Percentiles rank a stretch among this genome's conserved stretches.
phyloP scores from a whole-genome alignment of 1,140 invertebrate species.

The Dendrolimus kikuchii region DNA sequence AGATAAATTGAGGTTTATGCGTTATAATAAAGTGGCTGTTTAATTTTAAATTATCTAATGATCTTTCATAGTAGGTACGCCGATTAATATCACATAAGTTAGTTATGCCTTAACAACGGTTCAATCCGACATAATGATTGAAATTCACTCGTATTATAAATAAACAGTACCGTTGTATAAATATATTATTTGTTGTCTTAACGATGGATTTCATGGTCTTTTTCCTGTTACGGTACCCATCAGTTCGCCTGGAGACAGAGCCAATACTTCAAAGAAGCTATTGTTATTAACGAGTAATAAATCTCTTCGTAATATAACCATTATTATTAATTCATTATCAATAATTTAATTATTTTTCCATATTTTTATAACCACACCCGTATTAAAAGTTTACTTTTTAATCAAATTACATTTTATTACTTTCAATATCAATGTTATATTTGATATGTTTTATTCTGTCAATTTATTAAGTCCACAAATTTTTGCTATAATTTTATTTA shows the following conservation, averaged over 20 bases:
- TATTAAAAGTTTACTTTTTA: slow-evolving; percentile 4
- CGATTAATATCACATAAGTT: too few relatives aligned
- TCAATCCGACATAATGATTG: too few relatives aligned
- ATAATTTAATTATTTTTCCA: slow-evolving; percentile 37
- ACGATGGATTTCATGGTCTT: slow-evolving; percentile 59
- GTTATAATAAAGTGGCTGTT: too few relatives aligned
- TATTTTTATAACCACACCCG: slow-evolving; percentile 20
- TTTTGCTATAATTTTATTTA: slow-evolving; percentile 37
- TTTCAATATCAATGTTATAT: slow-evolving; percentile 2
- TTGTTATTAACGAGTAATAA: slow-evolving; percentile 78
- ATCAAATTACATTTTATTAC: slow-evolving; percentile 2
- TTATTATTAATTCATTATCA: slow-evolving; percentile 57
- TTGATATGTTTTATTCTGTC: slow-evolving; percentile 27
- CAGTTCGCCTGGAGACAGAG: slow-evolving; percentile 95
- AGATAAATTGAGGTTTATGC: too few relatives aligned
- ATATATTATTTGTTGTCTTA: slow-evolving; percentile 39
- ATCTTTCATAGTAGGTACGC: too few relatives aligned
- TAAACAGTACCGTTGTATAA: slow-evolving; percentile 16
- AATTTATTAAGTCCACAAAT: slow-evolving; percentile 30
- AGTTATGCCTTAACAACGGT: too few relatives aligned
- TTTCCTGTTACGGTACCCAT: slow-evolving; percentile 73
- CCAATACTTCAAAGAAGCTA: slow-evolving; percentile 95
- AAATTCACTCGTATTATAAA: too few relatives aligned
- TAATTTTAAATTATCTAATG: too few relatives aligned
- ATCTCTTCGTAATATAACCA: slow-evolving; percentile 65